phyloP scores from a whole-genome alignment of 1,140 invertebrate species.

The Hycleus cichorii region DNA sequence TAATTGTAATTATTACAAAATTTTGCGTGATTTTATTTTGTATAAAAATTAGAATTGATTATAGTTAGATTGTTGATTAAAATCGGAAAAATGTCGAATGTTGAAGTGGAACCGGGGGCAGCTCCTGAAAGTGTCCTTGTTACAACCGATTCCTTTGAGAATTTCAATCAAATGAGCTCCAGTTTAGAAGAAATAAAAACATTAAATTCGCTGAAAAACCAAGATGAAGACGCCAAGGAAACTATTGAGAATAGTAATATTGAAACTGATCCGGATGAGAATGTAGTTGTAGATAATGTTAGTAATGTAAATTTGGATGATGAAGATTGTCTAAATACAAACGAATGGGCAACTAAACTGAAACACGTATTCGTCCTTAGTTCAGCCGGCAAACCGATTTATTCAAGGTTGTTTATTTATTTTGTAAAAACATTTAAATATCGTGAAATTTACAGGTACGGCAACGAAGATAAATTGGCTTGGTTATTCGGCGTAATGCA shows the following conservation, averaged over 20 bases:
- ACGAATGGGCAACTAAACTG: constrained; percentile 69
- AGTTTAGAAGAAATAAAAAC: constrained; percentile 50
- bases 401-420: constrained; percentile 61
- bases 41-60: too few relatives aligned
- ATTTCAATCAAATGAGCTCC: constrained; percentile 58
- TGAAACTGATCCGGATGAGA: constrained; percentile 27
- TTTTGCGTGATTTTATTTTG: too few relatives aligned
- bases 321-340: constrained; percentile 50
- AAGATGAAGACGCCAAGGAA: constrained; percentile 9
- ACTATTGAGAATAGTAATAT: constrained; percentile 42
- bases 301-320: constrained; percentile 24
- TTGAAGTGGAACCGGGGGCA: constrained; percentile 43
- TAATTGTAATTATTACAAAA: too few relatives aligned
- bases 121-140: constrained; percentile 58
- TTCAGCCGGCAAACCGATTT: constrained; percentile 93
- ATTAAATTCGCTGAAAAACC: constrained; percentile 32
- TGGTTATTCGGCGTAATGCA: constrained; percentile 94
- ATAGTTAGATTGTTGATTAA: too few relatives aligned
- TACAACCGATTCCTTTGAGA: constrained; percentile 61
- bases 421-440: neutral
- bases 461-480: constrained; percentile 89
- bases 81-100: constrained; percentile 18
- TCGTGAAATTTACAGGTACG: constrained; percentile 54
- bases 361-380: constrained; percentile 94
- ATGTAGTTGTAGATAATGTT: neutral